phyloP scores from a whole-genome alignment of 2,113 vertebrate species.

The Brachyhypopomus gauderio region DNA sequence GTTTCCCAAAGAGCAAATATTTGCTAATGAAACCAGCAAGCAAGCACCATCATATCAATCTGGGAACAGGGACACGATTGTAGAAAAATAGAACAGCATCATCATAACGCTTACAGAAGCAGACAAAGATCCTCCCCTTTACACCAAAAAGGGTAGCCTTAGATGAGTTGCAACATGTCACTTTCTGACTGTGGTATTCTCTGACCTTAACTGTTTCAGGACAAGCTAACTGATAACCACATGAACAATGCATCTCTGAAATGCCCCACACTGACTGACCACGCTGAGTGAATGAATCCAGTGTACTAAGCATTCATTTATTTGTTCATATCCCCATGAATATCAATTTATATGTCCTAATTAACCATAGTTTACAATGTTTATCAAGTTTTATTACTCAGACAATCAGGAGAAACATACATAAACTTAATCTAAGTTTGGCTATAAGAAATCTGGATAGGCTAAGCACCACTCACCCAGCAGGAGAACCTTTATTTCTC shows the following conservation, averaged over 20 bases:
- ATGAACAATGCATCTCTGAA: not conserved
- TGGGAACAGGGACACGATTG: not conserved
- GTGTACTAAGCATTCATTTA: too few species aligned
- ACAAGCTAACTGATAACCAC: conserved; percentile 7
- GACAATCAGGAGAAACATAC: not conserved
- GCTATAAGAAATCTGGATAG: conserved; percentile 1
- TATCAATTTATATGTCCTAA: too few species aligned
- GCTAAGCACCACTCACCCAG: conserved; percentile 74
- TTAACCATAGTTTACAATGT: too few species aligned
- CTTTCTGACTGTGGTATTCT: not conserved
- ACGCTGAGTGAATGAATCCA: too few species aligned
- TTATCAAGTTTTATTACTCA: not conserved
- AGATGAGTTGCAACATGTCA: not conserved
- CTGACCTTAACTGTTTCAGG: not conserved
- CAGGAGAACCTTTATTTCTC: conserved; percentile 85
- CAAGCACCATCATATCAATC: conserved; percentile 40
- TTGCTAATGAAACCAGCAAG: conserved; percentile 35
- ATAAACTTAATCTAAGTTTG: not conserved
- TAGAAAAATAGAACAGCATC: not conserved
- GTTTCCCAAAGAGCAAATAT: conserved; percentile 48
- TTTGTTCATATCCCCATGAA: too few species aligned
- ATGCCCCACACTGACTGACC: not conserved
- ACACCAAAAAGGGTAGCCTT: not conserved
- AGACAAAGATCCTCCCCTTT: not conserved
- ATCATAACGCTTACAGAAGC: conserved; percentile 18